These are phyloP conservation scores for Ceratosolen solmsi DNA, from an alignment of 1,140 invertebrate genomes.

Conservation along the genomic window DNA sequence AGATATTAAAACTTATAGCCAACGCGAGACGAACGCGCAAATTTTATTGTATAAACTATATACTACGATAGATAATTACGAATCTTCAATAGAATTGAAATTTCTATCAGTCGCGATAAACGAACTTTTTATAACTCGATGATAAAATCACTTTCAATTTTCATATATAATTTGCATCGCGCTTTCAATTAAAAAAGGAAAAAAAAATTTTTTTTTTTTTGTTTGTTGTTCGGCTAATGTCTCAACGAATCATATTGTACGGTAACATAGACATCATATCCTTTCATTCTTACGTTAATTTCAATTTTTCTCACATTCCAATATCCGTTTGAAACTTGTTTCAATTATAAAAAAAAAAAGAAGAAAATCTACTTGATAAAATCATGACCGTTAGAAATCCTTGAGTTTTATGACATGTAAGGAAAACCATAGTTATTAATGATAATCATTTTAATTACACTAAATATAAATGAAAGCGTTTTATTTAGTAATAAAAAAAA, in stretches of 20 bases:
- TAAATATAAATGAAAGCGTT: conserved; percentile 19
- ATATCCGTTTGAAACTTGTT: not conserved
- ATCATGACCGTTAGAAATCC: conserved; percentile 33
- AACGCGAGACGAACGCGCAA: no score
- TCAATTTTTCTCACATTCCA: conserved; percentile 13
- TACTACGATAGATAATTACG: no score
- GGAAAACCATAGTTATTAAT: conserved; percentile 34
- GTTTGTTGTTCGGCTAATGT: not conserved
- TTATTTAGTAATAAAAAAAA: not conserved
- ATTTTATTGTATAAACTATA: no score
- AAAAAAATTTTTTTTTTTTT: not conserved
- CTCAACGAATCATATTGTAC: not conserved
- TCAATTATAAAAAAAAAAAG: conserved; percentile 39
- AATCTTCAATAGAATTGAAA: no score
- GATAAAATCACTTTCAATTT: no score
- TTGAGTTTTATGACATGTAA: conserved; percentile 16
- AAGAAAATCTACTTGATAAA: conserved; percentile 10
- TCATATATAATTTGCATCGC: no score
- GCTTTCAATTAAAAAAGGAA: no score
- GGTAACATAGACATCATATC: not conserved
- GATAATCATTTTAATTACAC: conserved; percentile 37
- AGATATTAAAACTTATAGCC: no score
- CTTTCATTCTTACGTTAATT: conserved; percentile 1
- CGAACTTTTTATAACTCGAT: no score
- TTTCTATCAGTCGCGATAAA: no score